These are phyloP conservation scores for Strix aluco DNA, from an alignment of 2,113 vertebrate species.

Conservation along the genomic window DNA sequence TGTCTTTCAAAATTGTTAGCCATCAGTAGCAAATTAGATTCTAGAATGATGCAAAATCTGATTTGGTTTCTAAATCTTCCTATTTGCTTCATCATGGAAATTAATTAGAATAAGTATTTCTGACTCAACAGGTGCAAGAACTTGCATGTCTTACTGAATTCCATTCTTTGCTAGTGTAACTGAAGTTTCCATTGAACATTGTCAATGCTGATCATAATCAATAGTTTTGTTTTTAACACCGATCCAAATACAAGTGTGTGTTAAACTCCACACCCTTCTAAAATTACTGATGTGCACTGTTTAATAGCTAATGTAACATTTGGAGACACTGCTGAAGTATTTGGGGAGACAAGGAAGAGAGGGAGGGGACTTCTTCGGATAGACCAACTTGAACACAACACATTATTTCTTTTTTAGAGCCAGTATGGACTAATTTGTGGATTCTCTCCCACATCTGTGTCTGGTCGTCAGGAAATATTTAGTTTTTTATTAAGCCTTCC, in stretches of 20 bases:
- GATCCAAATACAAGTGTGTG: not conserved
- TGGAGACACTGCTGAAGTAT: not conserved
- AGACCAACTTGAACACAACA: not conserved
- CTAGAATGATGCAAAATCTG: not conserved
- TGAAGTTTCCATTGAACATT: not conserved
- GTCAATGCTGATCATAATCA: not conserved
- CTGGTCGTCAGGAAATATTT: not conserved
- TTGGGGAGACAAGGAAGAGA: not conserved
- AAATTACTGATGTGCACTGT: not conserved
- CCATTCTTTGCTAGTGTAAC: not conserved
- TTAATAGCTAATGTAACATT: not conserved
- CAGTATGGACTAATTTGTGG: not conserved
- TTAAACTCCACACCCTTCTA: not conserved
- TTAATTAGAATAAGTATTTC: not conserved
- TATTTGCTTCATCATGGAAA: not conserved
- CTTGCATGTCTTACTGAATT: not conserved
- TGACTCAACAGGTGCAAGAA: not conserved
- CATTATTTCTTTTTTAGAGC: not conserved
- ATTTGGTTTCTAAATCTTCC: not conserved
- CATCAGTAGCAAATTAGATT: not conserved
- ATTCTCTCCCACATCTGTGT: not conserved
- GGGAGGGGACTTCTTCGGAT: not conserved
- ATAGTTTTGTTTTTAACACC: not conserved
- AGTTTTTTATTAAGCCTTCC: not conserved
- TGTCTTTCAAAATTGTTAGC: not conserved